Evolutionary conservation across 2,888 invertebrate species (phyloP), one percentile per base, ranked within the genome.

Genomic region (Caenorhabditis becei): DNA sequence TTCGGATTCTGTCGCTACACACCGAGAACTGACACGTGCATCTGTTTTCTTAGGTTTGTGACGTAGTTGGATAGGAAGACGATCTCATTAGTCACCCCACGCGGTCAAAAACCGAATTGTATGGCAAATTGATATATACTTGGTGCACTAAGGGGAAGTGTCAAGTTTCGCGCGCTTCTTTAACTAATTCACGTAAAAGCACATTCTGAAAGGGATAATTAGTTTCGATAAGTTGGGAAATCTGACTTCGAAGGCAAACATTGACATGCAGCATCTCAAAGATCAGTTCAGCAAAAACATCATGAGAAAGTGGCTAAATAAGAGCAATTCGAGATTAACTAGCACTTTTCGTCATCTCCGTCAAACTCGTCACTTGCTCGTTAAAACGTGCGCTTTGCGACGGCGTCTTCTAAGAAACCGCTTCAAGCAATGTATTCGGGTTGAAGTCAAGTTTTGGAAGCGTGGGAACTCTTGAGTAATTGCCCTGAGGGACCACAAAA

Each of bases 1-100:
- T 99, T 96, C 93, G 97, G 97, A 85, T 98, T 96, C 92, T 97
- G 97, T 92, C 95, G 98, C 28, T 96, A 96, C 92, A 96, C 97
- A 91, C 96, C 97, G 5, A 95, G 95, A 91, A 94, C 95, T 26
- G 94, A 95, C 91, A 95, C 95, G 23, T 95, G 96, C 82, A 88
- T 93, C 10, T 93, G 93, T 86, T 91, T 93, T 26, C 83, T 93
- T 69, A 93, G 92, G 93, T 92, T 83, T 41, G 79, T 66, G 14
- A 47, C 28, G 44, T 32, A 7, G 28, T 16, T 26, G 14, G 8
- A 47, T 47, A 16, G 7, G 14, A 3, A 41, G 14, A 41, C 2
- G 41, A 41, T 14, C 41, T 41, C 7, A 41, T 41, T 14, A 41
- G 16, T 41, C 41, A 16, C 32, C 8, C 5, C 41, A 16, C 16